Conservation (phyloP, 1,140 invertebrate genomes). For the Mamestra configurata region DNA sequence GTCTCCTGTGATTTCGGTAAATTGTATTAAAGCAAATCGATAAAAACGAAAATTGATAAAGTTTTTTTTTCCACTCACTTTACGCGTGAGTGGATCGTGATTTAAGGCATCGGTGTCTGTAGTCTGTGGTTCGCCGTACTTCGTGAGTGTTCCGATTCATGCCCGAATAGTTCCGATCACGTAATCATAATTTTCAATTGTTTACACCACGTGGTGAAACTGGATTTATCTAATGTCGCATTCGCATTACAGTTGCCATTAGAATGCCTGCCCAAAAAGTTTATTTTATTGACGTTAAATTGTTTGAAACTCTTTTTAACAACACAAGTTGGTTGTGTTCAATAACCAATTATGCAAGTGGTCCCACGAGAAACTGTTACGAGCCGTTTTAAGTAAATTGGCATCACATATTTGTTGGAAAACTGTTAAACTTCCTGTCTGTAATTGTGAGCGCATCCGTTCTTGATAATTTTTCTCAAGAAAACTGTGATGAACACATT, state of each 20-base stretch:
- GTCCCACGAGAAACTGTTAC: conserved; percentile 13
- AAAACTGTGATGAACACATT: conserved; percentile 45
- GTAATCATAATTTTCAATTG: conserved; percentile 55
- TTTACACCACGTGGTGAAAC: conserved; percentile 50
- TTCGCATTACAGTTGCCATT: conserved; percentile 33
- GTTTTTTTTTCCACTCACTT: conserved; percentile 74
- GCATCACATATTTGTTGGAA: conserved; percentile 49
- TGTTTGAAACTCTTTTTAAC: conserved; percentile 3
- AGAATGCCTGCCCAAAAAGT: conserved; percentile 28
- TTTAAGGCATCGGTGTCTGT: conserved; percentile 69
- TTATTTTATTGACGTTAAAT: conserved; percentile 18
- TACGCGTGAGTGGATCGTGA: conserved; percentile 81
- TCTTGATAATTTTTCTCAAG: conserved; percentile 52
- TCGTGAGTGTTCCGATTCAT: conserved; percentile 54
- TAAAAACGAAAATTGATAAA: conserved; percentile 71
- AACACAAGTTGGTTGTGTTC: not conserved
- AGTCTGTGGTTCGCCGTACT: conserved; percentile 48
- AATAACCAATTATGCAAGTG: conserved; percentile 49
- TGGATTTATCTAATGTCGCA: conserved; percentile 47
- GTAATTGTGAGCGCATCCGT: conserved; percentile 58
- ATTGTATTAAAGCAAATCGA: conserved; percentile 76
- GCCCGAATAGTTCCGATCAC: conserved; percentile 43
- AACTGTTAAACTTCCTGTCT: conserved; percentile 44
- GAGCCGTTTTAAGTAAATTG: conserved; percentile 47
- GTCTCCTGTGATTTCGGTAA: conserved; percentile 72